phyloP scores from a whole-genome alignment of 1,140 invertebrate genomes.

The Lethrus apterus region DNA sequence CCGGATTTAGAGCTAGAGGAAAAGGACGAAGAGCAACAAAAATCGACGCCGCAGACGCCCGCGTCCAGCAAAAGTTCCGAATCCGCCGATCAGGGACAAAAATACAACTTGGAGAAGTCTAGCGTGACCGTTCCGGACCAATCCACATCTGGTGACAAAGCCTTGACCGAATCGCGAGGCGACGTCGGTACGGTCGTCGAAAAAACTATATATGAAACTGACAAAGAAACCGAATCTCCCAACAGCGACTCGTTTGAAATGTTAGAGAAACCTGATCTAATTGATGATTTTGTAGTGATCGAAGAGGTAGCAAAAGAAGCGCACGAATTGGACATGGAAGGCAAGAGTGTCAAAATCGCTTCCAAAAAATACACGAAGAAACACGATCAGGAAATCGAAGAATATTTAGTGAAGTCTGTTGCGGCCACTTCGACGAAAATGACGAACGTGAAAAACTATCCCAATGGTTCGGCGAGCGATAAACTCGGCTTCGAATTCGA shows the following conservation, averaged over 20 bases:
- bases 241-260: conserved; percentile 86
- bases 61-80: conserved; percentile 56
- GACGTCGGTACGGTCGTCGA: conserved; percentile 48
- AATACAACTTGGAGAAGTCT: conserved; percentile 39
- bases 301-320: conserved; percentile 80
- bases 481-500: conserved; percentile 69
- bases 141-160: conserved; percentile 40
- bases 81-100: conserved; percentile 54
- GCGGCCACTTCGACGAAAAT: conserved; percentile 50
- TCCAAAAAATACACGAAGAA: conserved; percentile 48
- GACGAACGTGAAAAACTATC: conserved; percentile 47
- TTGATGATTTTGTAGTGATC: conserved; percentile 79
- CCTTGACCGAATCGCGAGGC: conserved; percentile 45
- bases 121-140: conserved; percentile 40
- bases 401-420: conserved; percentile 57
- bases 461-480: conserved; percentile 46
- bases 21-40: conserved; percentile 15
- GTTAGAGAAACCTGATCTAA: conserved; percentile 74
- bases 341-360: conserved; percentile 66
- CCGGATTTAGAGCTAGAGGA: conserved; percentile 45
- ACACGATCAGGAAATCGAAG: conserved; percentile 66
- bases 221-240: conserved; percentile 62
- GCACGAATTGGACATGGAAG: conserved; percentile 69
- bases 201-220: conserved; percentile 42
- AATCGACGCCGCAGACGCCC: conserved; percentile 50